Base-by-base conservation (phyloP, 1,140 invertebrate species). In the Hyles vespertilio region DNA sequence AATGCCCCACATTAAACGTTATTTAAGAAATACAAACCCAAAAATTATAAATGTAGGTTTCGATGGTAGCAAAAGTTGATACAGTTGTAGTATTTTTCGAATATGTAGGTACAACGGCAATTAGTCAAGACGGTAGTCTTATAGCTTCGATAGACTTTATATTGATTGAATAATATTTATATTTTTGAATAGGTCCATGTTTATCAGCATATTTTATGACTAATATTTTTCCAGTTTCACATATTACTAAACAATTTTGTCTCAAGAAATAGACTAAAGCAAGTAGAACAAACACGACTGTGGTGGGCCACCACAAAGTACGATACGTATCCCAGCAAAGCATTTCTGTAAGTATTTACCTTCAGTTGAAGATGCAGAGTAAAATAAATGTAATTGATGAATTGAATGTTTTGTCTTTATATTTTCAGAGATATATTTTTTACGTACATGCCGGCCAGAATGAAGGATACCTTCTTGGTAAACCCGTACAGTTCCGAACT, bases 231-330 rank as follows among this genome's bases (percentile, higher is more conserved):
- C 3, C 70, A 87, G 86, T 85, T 82, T 49, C 51, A 76, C 54
- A 73, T 78, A 65, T 59, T 87, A 49, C 57, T 87, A 34, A 56
- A 80, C 11, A 69, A 81, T 57, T 89, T 84, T 49, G 70, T 77
- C 45, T 70, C 74, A 47, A 79, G 85, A 65, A 83, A 84, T 59
- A 69, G 72, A 61, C 45, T 75, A 3, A 82, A 79, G 32, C 82
- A 86, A 67, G 48, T 88, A 3, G 68, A 78, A 36, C 81, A 84
- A 56, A 79, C 81, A 0, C 79, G 83, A 12, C 55, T 87, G 3
- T 88, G 82, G 84, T 89, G 87, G 87, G 61, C 85, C 1, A 87
- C 87, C 3, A 87, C 76, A 36, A 80, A 82, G 60, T 81, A 77
- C 52, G 81, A 88, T 57, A 63, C 68, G 8, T 89, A 87, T 67